These are phyloP conservation scores for Drosophila bunnanda DNA, from an alignment of 2,888 invertebrate species.

Conservation along the genomic window DNA sequence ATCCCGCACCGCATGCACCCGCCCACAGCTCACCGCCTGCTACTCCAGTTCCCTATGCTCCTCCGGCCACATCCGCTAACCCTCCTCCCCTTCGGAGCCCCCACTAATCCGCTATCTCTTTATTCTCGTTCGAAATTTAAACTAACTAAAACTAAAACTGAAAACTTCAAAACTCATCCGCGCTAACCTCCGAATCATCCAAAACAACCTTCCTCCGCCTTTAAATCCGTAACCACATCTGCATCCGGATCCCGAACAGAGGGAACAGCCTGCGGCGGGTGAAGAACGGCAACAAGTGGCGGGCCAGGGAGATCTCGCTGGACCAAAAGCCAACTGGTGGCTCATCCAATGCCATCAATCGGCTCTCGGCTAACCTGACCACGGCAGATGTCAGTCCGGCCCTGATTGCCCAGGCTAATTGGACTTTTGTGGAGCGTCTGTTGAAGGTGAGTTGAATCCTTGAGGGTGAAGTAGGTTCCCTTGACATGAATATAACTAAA, in stretches of 20 bases:
- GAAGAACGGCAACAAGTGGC: slow-evolving; percentile 87
- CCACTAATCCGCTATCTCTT: slow-evolving; percentile 58
- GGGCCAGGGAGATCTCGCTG: slow-evolving; percentile 87
- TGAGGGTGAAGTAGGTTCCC: too few relatives aligned
- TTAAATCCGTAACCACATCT: slow-evolving; percentile 28
- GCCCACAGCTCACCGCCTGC: slow-evolving; percentile 37
- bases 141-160: slow-evolving; percentile 26
- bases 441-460: slow-evolving; percentile 89
- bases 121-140: slow-evolving; percentile 59
- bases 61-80: slow-evolving; percentile 3
- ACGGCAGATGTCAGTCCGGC: slow-evolving; percentile 89
- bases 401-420: slow-evolving; percentile 97
- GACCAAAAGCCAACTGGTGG: slow-evolving; percentile 82
- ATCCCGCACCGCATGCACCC: slow-evolving; percentile 42
- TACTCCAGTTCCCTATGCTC: not conserved
- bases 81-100: slow-evolving; percentile 16
- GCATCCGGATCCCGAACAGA: slow-evolving; percentile 70
- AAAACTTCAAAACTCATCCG: slow-evolving; percentile 55
- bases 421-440: slow-evolving; percentile 98
- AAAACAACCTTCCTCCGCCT: slow-evolving; percentile 48
- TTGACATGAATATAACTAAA: not conserved
- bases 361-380: slow-evolving; percentile 83
- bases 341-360: slow-evolving; percentile 75
- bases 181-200: slow-evolving; percentile 62
- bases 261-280: slow-evolving; percentile 87